Evolutionary conservation across 2,888 invertebrate species (phyloP).

Genomic region (Oscheius onirici): DNA sequence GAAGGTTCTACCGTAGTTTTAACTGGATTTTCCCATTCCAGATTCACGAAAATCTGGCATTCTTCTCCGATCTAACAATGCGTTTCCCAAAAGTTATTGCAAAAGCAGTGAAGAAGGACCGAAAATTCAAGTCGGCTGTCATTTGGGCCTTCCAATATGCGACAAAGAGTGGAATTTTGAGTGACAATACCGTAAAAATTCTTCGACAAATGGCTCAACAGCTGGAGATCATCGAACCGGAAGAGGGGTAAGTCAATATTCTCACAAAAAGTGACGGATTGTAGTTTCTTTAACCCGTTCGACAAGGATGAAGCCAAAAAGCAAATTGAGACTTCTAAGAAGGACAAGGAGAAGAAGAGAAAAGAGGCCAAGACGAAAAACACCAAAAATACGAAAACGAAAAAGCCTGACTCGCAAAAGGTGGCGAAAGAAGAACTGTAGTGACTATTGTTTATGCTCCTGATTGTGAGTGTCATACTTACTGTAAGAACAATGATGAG

Average conservation of each 20-base stretch:
- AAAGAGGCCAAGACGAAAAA: slow-evolving; percentile 18
- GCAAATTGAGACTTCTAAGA: background rate
- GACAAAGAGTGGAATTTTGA: slow-evolving; percentile 40
- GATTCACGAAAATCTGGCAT: slow-evolving; percentile 46
- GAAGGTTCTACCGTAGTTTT: too few relatives aligned
- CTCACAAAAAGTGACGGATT: background rate
- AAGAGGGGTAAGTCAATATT: slow-evolving; percentile 25
- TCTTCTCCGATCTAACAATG: slow-evolving; percentile 47
- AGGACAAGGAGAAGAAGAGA: slow-evolving; percentile 14
- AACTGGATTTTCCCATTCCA: too few relatives aligned
- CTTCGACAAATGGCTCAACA: slow-evolving; percentile 48
- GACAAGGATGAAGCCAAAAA: slow-evolving; percentile 23
- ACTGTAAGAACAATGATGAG: too few relatives aligned
- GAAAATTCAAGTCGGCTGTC: slow-evolving; percentile 44
- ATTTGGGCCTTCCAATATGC: slow-evolving; percentile 49
- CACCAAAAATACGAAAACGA: slow-evolving; percentile 2
- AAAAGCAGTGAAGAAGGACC: slow-evolving; percentile 40
- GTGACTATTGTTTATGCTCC: too few relatives aligned
- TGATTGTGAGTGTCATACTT: too few relatives aligned
- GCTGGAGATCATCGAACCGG: slow-evolving; percentile 37
- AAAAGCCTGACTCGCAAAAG: slow-evolving; percentile 14
- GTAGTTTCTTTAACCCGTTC: slow-evolving; percentile 21
- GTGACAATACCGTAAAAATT: slow-evolving; percentile 33
- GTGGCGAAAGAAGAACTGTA: slow-evolving; percentile 14
- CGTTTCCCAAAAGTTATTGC: slow-evolving; percentile 37